Conservation (phyloP, 2,797 vertebrate species). For the Brotula barbata region DNA sequence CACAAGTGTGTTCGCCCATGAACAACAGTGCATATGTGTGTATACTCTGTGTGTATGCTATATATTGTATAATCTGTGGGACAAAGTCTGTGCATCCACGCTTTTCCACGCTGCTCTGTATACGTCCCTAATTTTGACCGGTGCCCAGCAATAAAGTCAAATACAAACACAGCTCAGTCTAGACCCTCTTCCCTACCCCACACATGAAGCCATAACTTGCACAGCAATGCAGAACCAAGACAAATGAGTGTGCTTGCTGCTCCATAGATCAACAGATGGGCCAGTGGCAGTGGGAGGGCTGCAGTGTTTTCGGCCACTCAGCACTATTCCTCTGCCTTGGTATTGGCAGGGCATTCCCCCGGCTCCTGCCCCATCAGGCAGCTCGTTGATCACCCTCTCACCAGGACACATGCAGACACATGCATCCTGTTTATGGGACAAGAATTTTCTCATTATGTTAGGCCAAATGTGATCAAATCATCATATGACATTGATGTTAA, state of each 20-base stretch:
- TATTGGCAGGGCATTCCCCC: constrained; percentile 37
- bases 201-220: background rate
- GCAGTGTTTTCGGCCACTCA: constrained; percentile 41
- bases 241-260: constrained; percentile 21
- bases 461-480: background rate
- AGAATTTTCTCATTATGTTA: constrained; percentile 1
- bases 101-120: background rate
- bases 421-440: constrained; percentile 2
- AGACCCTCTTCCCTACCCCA: background rate
- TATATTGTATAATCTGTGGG: no score
- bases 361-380: constrained; percentile 12
- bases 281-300: constrained; percentile 8
- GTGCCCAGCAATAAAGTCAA: constrained; percentile 5
- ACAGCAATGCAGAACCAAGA: constrained; percentile 29
- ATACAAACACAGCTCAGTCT: constrained; percentile 1
- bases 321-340: constrained; percentile 23
- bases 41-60: background rate
- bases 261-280: constrained; percentile 49
- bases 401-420: background rate
- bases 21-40: background rate
- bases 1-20: no score
- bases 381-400: constrained; percentile 34
- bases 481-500: background rate
- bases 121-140: background rate
- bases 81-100: background rate